Percentiles rank a stretch among this genome's conserved stretches.
Conservation (phyloP, 2,888 invertebrate species). For the Torymus auratus region DNA sequence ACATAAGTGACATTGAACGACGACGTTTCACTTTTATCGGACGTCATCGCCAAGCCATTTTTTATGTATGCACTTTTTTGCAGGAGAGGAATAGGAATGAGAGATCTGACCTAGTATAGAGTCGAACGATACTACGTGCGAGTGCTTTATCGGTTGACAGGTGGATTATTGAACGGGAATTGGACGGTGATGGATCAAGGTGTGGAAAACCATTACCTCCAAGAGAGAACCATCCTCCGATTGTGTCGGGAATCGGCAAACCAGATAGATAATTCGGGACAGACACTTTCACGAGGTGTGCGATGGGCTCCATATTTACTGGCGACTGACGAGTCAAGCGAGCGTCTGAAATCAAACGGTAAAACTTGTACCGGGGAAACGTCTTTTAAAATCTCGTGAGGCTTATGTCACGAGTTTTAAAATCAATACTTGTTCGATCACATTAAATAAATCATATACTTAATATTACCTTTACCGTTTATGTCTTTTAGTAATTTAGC, state of each 20-base stretch:
- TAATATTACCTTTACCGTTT: no score
- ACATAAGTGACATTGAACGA: slow-evolving; percentile 14
- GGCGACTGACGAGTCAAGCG: slow-evolving; percentile 38
- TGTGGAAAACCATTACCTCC: slow-evolving; percentile 80
- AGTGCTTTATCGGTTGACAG: no score
- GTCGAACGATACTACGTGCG: not conserved
- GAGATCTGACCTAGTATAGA: slow-evolving; percentile 12
- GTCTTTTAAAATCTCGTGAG: no score
- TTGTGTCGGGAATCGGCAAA: slow-evolving; percentile 89
- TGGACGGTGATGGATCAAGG: not conserved
- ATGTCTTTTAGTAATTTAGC: no score
- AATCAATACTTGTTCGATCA: no score
- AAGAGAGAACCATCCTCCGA: slow-evolving; percentile 91
- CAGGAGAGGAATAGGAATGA: not conserved
- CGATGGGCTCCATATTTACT: slow-evolving; percentile 85
- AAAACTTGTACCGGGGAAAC: no score
- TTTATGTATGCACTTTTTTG: slow-evolving; percentile 13
- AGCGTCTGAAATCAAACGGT: slow-evolving; percentile 21
- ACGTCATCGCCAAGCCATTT: slow-evolving; percentile 3
- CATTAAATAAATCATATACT: no score
- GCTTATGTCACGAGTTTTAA: no score
- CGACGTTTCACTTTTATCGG: no score
- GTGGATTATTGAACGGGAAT: no score
- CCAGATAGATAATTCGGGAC: slow-evolving; percentile 90
- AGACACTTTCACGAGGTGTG: slow-evolving; percentile 86